These are phyloP conservation scores for Caerostris darwini DNA, from an alignment of 1,140 invertebrate species.

Conservation along the genomic window DNA sequence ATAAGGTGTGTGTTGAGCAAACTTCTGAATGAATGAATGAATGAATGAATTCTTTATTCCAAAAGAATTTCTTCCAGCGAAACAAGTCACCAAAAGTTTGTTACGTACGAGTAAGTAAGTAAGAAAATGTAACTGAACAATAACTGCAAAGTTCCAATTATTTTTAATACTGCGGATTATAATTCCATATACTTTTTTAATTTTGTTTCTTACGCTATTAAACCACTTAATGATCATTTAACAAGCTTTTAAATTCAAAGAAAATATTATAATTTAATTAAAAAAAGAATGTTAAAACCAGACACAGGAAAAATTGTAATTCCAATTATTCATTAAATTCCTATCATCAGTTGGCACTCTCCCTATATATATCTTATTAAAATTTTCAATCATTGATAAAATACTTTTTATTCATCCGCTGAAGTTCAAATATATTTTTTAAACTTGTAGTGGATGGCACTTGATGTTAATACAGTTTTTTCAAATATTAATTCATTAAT, in stretches of 20 bases:
- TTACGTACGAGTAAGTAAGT: background rate
- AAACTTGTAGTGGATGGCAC: too few relatives aligned
- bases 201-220: too few relatives aligned
- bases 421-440: too few relatives aligned
- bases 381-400: too few relatives aligned
- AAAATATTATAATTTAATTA: background rate
- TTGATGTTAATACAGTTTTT: too few relatives aligned
- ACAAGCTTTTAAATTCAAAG: too few relatives aligned
- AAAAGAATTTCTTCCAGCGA: background rate
- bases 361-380: too few relatives aligned
- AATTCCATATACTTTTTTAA: too few relatives aligned
- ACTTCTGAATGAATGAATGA: background rate
- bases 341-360: background rate
- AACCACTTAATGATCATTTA: too few relatives aligned
- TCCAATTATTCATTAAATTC: background rate
- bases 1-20: background rate
- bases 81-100: background rate
- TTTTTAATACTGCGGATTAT: background rate
- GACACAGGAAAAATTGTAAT: background rate
- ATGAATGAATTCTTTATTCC: background rate
- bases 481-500: background rate
- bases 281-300: too few relatives aligned
- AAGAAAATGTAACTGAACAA: background rate
- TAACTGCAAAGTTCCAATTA: background rate
- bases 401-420: too few relatives aligned